Base-by-base conservation (phyloP, 1,140 invertebrate species). In the Augochlora pura region DNA sequence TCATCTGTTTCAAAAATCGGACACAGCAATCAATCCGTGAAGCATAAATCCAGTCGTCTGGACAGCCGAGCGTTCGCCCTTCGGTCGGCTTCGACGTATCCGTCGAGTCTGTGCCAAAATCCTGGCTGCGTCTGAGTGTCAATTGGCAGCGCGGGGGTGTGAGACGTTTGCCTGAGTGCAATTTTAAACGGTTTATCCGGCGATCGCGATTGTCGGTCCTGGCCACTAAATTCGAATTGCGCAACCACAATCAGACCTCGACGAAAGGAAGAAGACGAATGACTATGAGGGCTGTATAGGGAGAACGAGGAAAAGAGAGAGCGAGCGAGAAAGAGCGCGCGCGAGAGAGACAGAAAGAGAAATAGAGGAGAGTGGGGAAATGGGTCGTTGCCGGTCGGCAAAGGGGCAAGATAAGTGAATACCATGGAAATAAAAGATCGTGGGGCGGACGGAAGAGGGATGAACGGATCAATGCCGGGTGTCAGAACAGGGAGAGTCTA, bases 371-470 rank as follows among this genome's bases (percentile, higher is more conserved):
- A 9, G 7, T 3, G 8, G 68, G 42, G 39, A 54, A 75, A 39
- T 39, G 10, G 63, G 10, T 6, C 2, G 27, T 74, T 74, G 60
- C 38, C 60, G 42, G 27, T 1, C n/a, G 46, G 46, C 7, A 75
- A 75, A 39, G 49, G 39, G 23, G 18, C 18, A 10, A 57, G 63
- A 67, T 57, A 59, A 75, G 73, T 38, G 73, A 67, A 46, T 42
- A 42, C 23, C 49, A 42, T 27, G 32, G n/a, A 57, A 67, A 42
- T 75, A 75, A 46, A 27, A 66, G 72, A 54, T 39, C 62, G 60
- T 14, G 16, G 12, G 32, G 6, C 39, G 38, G 21, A 42, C 46
- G 54, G 54, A 1, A 57, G 54, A 21, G 12, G 27, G 72, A 25
- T 42, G 46, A 57, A 66, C 46, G 23, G 23, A 57, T 66, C 72